Evolutionary conservation across 2,888 invertebrate genomes (phyloP), one percentile per base, ranked within the genome.

Genomic region (Auanema freiburgensis): DNA sequence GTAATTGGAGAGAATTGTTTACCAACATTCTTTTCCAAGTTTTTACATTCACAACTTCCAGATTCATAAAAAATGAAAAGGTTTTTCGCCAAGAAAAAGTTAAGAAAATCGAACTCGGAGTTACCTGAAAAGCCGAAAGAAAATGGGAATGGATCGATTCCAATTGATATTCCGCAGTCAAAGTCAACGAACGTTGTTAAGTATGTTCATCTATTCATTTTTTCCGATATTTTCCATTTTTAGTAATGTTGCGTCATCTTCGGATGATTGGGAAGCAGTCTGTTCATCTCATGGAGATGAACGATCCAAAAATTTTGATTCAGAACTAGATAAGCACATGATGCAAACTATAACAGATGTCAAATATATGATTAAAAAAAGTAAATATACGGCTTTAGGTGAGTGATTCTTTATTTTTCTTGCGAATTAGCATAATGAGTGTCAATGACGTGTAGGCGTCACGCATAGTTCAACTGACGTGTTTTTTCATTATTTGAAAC

Each of bases 261-360:
- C 69, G 3, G 74, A 74, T 40, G 76, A 74, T 41, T 76, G 74
- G 65, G 73, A 74, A 41, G 76, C 76, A 2, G 72, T 74, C 3
- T 76, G 76, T 51, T 74, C 74, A 2, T 71, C 74, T n/a, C 72
- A 69, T 21, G 72, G 74, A 14, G 76, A 74, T 40, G 76, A 74
- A 24, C 61, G 69, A 0, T 53, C 66, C 23, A 76, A 74, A 49
- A 72, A 76, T 18, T 77, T 78, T 59, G 78, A 81, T 59, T 72
- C 78, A 1, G 77, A 81, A 51, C 46, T 82, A 49, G 83, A 83
- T 54, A 72, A 76, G 57, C 77, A 78, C 59, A 75, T 83, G 77
- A 83, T 83, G 83, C 80, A 81, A 65, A 81, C 78, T 10, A 80
- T 83, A 62, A 81, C 79, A 5, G 82, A 83, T 62, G 81, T 81